Base-by-base conservation (phyloP, 2,113 vertebrate species). In the Ammodytes marinus region DNA sequence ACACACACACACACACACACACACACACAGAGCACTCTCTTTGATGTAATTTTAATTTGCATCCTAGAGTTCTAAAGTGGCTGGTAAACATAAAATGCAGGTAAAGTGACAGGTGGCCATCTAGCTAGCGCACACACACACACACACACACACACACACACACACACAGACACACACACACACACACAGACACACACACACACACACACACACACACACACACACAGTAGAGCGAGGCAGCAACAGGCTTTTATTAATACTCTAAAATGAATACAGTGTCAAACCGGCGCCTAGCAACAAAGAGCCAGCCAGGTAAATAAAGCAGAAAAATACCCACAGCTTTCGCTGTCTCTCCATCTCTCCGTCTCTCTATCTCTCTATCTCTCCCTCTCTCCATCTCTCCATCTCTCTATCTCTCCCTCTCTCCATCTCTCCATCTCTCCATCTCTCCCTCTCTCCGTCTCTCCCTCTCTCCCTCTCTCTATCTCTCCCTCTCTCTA, bases 201-300 rank as follows among this genome's bases (percentile, higher is more conserved):
- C 63, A 49, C 39, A n/a, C 60, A 45, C 39, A 17, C 40, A 17
- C 14, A 55, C 50, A 52, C 10, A n/a, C 67, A 47, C 58, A 40
- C 27, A 79, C 37, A 61, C 50, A 49, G 55, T 19, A 46, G 54
- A 50, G 58, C 4, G 4, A 14, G 39, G 37, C 79, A 67, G 65
- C 63, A 74, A 70, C 70, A 45, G 60, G 77, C 40, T 17, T 75
- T 82, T 82, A 91, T 85, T 82, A 27, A 27, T 27, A 70, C 64
- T 76, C 79, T 77, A 79, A 88, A 82, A 86, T 82, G 65, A 89
- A 86, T 69, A 68, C 60, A 49, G 77, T 73, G 59, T 57, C 65
- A 63, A 69, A 0, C n/a, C 79, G 76, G 70, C 74, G 61, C 69
- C 39, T 78, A 39, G 85, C 76, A 79, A 79, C 81, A 74, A 60